Conservation (phyloP, 2,888 invertebrate genomes). For the Mimachlamys varia region DNA sequence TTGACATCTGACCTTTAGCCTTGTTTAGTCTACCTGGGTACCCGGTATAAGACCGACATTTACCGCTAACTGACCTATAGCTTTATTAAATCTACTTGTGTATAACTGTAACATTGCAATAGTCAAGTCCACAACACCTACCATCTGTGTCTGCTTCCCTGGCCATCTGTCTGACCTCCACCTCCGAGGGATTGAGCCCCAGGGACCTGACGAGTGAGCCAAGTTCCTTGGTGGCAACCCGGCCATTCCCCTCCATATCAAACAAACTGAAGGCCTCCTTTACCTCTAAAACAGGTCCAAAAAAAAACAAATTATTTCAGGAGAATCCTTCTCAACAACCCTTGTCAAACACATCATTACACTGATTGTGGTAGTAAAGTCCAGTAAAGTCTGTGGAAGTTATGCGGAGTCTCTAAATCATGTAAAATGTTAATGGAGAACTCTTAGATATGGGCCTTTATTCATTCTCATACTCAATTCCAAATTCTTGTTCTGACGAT, state of each 20-base stretch:
- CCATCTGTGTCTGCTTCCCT: slow-evolving; percentile 61
- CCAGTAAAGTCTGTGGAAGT: no score
- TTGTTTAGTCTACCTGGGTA: no score
- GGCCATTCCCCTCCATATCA: slow-evolving; percentile 56
- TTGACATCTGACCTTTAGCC: no score
- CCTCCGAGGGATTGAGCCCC: slow-evolving; percentile 64
- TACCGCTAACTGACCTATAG: no score
- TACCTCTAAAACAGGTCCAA: slow-evolving; percentile 54
- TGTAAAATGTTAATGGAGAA: no score
- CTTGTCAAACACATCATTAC: neutral
- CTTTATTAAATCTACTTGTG: no score
- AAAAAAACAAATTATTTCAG: neutral
- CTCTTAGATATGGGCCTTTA: no score
- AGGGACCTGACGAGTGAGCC: slow-evolving; percentile 62
- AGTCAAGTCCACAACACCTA: slow-evolving; percentile 24
- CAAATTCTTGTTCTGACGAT: no score
- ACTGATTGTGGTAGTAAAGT: neutral
- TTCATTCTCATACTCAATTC: no score
- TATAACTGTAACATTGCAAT: neutral
- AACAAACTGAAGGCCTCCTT: slow-evolving; percentile 64
- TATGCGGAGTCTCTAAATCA: no score
- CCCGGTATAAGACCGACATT: no score
- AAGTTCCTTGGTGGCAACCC: slow-evolving; percentile 55
- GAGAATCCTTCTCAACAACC: neutral
- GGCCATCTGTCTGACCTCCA: slow-evolving; percentile 58